phyloP scores from a whole-genome alignment of 2,888 invertebrate species.

The Morpho deidamia region DNA sequence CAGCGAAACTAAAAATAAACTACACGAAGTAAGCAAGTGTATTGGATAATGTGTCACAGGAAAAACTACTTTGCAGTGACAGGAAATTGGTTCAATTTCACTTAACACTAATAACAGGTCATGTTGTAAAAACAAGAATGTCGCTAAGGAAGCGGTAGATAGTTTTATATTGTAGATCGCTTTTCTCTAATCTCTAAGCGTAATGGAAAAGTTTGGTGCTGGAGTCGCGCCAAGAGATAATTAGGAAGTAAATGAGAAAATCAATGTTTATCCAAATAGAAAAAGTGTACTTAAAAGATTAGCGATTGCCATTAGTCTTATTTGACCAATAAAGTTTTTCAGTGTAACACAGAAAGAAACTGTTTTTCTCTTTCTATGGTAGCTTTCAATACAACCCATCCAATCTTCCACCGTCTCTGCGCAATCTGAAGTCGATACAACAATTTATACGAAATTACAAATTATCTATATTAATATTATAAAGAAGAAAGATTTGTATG shows the following conservation, averaged over 20 bases:
- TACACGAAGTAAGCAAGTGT: conserved; percentile 1
- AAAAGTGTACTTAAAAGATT: background rate
- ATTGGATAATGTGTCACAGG: background rate
- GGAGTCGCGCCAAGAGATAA: conserved; percentile 24
- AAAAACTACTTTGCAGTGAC: conserved; percentile 1
- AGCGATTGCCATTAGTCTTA: too few species aligned
- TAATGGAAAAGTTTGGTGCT: conserved; percentile 27
- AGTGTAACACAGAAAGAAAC: too few species aligned
- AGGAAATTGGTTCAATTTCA: background rate
- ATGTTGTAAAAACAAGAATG: conserved; percentile 14
- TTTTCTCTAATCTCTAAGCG: conserved; percentile 23
- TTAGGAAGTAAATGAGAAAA: conserved; percentile 25
- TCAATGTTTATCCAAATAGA: conserved; percentile 15
- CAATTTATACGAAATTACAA: too few species aligned
- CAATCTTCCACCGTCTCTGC: too few species aligned
- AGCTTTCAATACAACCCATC: too few species aligned
- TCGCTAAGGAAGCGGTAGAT: conserved; percentile 20
- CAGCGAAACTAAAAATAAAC: conserved; percentile 14
- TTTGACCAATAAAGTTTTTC: too few species aligned
- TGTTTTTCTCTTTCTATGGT: too few species aligned
- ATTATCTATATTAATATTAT: too few species aligned
- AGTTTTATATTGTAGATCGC: conserved; percentile 25
- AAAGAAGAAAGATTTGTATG: too few species aligned
- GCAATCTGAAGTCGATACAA: too few species aligned
- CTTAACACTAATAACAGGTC: background rate